These are phyloP conservation scores for Anastrepha obliqua DNA, from an alignment of 1,140 invertebrate species.

Conservation along the genomic window DNA sequence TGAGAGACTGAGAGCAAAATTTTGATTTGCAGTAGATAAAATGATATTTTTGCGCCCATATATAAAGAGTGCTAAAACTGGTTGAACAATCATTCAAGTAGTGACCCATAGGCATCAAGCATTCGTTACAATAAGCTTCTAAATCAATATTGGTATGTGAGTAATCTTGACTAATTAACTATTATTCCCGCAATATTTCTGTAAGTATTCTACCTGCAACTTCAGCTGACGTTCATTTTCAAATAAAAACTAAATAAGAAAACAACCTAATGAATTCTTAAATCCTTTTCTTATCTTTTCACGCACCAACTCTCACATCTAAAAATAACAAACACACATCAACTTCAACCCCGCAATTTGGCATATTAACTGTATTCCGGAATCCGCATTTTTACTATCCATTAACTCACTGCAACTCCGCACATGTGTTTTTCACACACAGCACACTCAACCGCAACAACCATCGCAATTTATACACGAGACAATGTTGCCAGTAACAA, in stretches of 20 bases:
- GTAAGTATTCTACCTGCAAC: too few species aligned
- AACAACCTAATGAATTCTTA: neutral
- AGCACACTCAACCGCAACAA: neutral
- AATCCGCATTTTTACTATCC: constrained; percentile 50
- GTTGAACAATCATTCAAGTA: constrained; percentile 13
- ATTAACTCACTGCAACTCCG: neutral
- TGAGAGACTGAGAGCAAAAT: neutral
- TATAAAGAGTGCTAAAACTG: neutral
- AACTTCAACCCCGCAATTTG: constrained; percentile 4
- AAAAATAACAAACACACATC: neutral
- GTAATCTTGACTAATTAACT: neutral
- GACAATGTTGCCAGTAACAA: constrained; percentile 55
- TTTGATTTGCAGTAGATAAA: neutral
- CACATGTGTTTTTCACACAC: neutral
- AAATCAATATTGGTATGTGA: neutral
- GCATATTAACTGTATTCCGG: neutral
- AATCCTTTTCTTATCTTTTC: neutral
- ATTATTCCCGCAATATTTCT: neutral
- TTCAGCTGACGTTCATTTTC: too few species aligned
- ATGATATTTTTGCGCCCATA: neutral
- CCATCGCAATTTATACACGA: constrained; percentile 8
- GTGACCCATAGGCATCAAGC: neutral
- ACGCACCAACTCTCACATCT: neutral
- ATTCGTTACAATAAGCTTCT: neutral
- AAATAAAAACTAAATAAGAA: neutral